Conservation (phyloP, 2,888 invertebrate genomes). For the Caenorhabditis sp. region DNA sequence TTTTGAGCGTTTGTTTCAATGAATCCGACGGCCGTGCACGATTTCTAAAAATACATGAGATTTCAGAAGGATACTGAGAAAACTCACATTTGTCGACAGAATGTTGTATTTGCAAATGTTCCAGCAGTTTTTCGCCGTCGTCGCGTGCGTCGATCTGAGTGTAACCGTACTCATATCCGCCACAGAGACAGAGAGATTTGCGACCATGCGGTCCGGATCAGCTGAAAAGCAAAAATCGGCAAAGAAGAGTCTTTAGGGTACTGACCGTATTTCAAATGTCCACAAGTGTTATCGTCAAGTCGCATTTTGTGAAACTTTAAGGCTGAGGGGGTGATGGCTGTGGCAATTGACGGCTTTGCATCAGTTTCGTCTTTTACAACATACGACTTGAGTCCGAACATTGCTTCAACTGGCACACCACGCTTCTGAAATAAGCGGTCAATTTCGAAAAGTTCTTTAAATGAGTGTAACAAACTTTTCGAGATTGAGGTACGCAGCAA, state of each 20-base stretch:
- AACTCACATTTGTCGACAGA: slow-evolving; percentile 24
- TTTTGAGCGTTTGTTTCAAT: slow-evolving; percentile 23
- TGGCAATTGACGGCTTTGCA: too few species aligned
- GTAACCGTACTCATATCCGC: slow-evolving; percentile 4
- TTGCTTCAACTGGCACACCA: slow-evolving; percentile 29
- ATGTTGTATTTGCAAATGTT: slow-evolving; percentile 30
- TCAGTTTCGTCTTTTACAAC: too few species aligned
- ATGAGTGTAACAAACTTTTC: slow-evolving; percentile 18
- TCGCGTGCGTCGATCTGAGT: slow-evolving; percentile 35
- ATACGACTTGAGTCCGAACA: slow-evolving; percentile 41
- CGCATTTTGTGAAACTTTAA: slow-evolving; percentile 1
- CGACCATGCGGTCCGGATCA: not conserved
- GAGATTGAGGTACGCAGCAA: slow-evolving; percentile 7
- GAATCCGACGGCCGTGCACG: slow-evolving; percentile 37
- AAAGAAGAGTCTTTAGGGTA: not conserved
- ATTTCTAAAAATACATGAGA: slow-evolving; percentile 15
- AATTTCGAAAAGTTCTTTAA: not conserved
- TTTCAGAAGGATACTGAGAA: not conserved
- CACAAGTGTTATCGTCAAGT: not conserved
- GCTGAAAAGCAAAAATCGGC: slow-evolving; percentile 2
- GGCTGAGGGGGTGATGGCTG: too few species aligned
- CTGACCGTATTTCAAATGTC: slow-evolving; percentile 16
- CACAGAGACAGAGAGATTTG: not conserved
- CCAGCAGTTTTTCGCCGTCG: slow-evolving; percentile 33
- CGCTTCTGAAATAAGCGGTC: slow-evolving; percentile 25